phyloP scores from a whole-genome alignment of 2,113 vertebrate genomes.

The Scartelaos histophorus region DNA sequence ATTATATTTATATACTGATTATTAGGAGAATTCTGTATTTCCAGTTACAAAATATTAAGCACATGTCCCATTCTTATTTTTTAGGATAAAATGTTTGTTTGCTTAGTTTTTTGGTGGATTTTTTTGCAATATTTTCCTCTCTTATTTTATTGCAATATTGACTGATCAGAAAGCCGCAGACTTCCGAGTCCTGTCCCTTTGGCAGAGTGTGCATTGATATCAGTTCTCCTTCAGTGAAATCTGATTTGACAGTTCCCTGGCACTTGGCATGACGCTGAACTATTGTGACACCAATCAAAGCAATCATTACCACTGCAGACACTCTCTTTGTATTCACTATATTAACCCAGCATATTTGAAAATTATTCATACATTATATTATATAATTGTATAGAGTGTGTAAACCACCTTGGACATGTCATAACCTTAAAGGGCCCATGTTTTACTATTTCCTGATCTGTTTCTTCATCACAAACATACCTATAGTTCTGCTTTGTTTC shows the following conservation, averaged over 20 bases:
- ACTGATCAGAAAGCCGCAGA: not conserved
- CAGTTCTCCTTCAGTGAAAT: constrained; percentile 16
- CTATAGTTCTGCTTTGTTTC: no score
- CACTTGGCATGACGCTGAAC: constrained; percentile 24
- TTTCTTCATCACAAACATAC: no score
- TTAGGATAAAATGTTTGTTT: no score
- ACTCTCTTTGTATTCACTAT: constrained; percentile 43
- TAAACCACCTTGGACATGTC: constrained; percentile 35
- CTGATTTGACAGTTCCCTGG: constrained; percentile 15
- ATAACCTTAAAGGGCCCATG: no score
- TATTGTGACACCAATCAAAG: constrained; percentile 34
- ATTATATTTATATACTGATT: no score
- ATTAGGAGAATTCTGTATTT: no score
- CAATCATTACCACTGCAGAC: constrained; percentile 26
- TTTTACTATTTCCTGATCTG: no score
- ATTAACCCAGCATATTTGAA: not conserved
- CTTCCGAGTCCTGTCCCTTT: not conserved
- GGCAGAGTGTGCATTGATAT: not conserved
- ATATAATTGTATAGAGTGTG: not conserved
- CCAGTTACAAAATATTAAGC: no score
- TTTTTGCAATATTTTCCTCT: not conserved
- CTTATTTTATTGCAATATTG: not conserved
- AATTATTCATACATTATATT: not conserved
- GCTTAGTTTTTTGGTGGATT: no score
- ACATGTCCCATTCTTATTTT: no score